Base-by-base conservation (phyloP, 2,797 vertebrate species). In the Neoniphon sammara region DNA sequence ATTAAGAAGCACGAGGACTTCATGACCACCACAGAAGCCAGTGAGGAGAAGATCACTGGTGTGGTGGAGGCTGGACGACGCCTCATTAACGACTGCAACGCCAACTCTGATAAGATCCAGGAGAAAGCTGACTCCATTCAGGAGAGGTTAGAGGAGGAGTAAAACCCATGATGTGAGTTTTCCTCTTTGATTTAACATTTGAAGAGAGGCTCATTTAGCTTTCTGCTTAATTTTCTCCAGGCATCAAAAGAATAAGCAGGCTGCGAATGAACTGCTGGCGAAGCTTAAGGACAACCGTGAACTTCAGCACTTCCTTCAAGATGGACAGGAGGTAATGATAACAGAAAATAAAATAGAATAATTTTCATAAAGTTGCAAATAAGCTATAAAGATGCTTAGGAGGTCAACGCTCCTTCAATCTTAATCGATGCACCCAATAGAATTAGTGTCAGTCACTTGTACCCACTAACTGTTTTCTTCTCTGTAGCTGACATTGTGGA, bases 1-100 rank as follows among this genome's bases (percentile, higher is more conserved):
- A 97, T 98, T 67, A 96, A 97, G 82, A 97, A 97, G 70, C 95
- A 97, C 2, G 97, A 98, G 71, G 97, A 97, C 83, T 97, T 97
- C 87, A 91, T 97, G 91, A 97, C 94, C 69, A 96, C 97, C 81
- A 96, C 97, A 94, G 97, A 98, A 4, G 96, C 96, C 89, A 96
- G 93, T 0, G 96, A 97, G 65, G 97, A 98, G 79, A 97, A 95
- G 69, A 96, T 98, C 88, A 94, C 87, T 7, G 93, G 94, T 2
- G 93, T 98, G 73, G 93, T 95, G 58, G 97, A 97, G 46, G 89
- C 95, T 0, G 97, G 97, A 21, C 87, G 88, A 47, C 96, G 96
- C 79, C 94, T 99, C 44, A 94, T 97, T 53, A 93, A 93, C 1
- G 94, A 96, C 31, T 92, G 91, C 58, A 96, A 97, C 39, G 90